Evolutionary conservation across 2,113 vertebrate genomes (phyloP), one percentile per base, ranked within the genome.

Genomic region (Pteropus alecto): DNA sequence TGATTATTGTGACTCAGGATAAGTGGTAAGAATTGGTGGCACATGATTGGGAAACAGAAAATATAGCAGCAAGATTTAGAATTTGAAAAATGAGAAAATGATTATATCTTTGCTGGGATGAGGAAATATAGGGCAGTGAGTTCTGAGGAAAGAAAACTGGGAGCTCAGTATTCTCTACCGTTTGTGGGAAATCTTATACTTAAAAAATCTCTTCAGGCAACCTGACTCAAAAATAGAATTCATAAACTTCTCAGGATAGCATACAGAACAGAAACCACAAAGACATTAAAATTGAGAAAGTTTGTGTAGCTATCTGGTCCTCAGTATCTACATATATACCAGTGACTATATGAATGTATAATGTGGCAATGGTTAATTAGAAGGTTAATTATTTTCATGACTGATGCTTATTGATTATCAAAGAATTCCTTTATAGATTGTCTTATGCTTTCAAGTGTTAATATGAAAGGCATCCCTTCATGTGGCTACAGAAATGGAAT

Each of bases 381-480:
- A 74, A 90, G 73, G n/a, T 93, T 89, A 76, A 67, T 87, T 83
- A 79, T 92, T 97, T 94, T 91, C 68, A 30, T 84, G n/a, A 61
- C 9, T 41, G 28, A 18, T n/a, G 67, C 41, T 63, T 94, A 87
- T 41, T 88, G 81, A 87, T 95, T 78, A 68, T 67, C n/a, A 83
- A 41, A 78, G n/a, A 85, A 74, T 88, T 93, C 54, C 86, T 63
- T 86, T 85, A 70, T 48, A 87, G 54, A 63, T 83, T 95, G 19
- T 90, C 68, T 90, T 93, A 24, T 33, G 28, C 43, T 28, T 94
- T 73, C 38, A 48, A 43, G n/a, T 88, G n/a, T 89, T 94, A 63
- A 56, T 78, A 26, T 83, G 71, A 85, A 92, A 95, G 92, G 22
- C 22, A 84, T 93, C 28, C 38, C 51, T 91, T 96, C 65, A 67